These are phyloP conservation scores for Pelochelys cantorii DNA, from an alignment of 2,797 vertebrate genomes.

Conservation along the genomic window DNA sequence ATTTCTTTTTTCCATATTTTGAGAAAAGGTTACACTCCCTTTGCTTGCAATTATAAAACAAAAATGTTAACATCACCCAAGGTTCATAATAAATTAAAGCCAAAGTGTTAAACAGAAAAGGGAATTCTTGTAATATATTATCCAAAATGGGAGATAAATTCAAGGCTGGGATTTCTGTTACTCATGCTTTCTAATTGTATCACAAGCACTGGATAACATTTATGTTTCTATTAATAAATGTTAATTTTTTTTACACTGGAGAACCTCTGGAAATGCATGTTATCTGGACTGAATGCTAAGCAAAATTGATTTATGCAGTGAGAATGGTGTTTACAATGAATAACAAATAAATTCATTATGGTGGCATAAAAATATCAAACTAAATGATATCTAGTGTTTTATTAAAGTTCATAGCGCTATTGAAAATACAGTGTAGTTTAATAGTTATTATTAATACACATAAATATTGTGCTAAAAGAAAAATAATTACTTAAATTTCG, in stretches of 20 bases:
- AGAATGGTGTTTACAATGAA: conserved; percentile 71
- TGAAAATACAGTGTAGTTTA: conserved; percentile 63
- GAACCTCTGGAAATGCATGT: conserved; percentile 67
- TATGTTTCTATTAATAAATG: conserved; percentile 69
- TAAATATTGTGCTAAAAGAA: conserved; percentile 46
- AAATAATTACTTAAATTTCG: conserved; percentile 17
- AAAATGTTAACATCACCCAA: conserved; percentile 66
- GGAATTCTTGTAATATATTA: conserved; percentile 56
- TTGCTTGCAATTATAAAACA: conserved; percentile 70
- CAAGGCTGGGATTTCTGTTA: conserved; percentile 55
- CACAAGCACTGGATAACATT: conserved; percentile 48
- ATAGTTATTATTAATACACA: conserved; percentile 68
- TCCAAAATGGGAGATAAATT: conserved; percentile 60
- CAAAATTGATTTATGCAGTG: conserved; percentile 72
- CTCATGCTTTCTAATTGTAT: conserved; percentile 62
- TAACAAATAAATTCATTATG: conserved; percentile 79
- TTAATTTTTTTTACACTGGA: conserved; percentile 57
- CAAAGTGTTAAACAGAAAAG: conserved; percentile 63
- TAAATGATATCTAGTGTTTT: conserved; percentile 70
- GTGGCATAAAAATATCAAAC: conserved; percentile 77
- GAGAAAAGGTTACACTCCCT: conserved; percentile 74
- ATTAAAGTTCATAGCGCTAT: conserved; percentile 38
- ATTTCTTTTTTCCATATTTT: conserved; percentile 63
- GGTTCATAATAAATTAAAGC: conserved; percentile 73
- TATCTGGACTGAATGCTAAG: conserved; percentile 71